Base-by-base conservation (phyloP, 1,140 invertebrate species). In the Sitodiplosis mosellana region DNA sequence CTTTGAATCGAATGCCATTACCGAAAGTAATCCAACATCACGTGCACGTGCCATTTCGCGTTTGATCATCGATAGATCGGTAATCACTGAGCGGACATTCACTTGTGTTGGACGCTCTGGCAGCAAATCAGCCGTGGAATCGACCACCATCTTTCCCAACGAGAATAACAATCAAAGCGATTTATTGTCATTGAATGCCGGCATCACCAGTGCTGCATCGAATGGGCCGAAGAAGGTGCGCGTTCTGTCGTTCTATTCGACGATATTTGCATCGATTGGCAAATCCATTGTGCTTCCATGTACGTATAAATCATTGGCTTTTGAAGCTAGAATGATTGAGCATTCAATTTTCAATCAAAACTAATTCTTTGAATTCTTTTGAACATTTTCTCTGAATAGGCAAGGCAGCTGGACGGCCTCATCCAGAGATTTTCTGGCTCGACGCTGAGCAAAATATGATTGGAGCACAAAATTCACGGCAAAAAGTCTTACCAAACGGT, bases 91-190 rank as follows among this genome's bases (percentile, higher is more conserved):
- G 15, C 48, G 57, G 36, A 57, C 53, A 6, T 86, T 80, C 60
- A 81, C 77, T 11, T 90, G 86, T 55, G 70, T 82, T 1, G 83
- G 78, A 2, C 68, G 70, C n/a, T 67, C 76, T 19, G 77, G 75
- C 1, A 59, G 68, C 10, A 70, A 76, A 51, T 70, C 72, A 12
- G 64, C 71, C 10, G 68, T 58, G 4, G 66, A 68, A n/a, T 64
- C 68, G 14, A 72, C 71, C 12, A 69, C 63, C 18, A 63, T 78
- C 2, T 64, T 66, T 51, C 68, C 69, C 48, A 52, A 2, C 55
- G 54, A 57, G 55, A 36, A 22, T 34, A 4, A 22, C 20, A 45
- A 22, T 12, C 12, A 22, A 22, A 27, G 11, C n/a, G 22, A 45
- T 27, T 33, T 45, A 19, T 21, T 45, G 17, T 4, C 43, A 19